These are phyloP conservation scores for Alosa alosa DNA, from an alignment of 2,113 vertebrate species.

Conservation along the genomic window DNA sequence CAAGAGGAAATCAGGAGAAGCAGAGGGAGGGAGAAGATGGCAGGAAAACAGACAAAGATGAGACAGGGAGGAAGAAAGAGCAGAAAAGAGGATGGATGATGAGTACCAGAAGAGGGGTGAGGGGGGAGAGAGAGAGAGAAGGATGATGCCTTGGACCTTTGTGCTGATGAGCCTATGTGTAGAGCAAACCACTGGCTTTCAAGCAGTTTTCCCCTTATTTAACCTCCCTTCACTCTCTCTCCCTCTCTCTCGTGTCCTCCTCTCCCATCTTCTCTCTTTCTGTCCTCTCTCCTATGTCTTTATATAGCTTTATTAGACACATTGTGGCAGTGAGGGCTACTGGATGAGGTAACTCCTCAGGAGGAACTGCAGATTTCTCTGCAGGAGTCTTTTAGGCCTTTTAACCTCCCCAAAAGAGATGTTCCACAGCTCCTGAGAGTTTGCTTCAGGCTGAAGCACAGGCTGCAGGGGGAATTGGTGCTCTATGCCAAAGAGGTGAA, in stretches of 20 bases:
- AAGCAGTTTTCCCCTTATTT: conserved; percentile 19
- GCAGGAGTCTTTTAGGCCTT: neutral
- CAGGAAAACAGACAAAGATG: neutral
- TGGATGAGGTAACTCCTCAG: conserved; percentile 43
- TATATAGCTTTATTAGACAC: conserved; percentile 10
- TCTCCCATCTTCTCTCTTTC: neutral
- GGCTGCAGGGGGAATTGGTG: neutral
- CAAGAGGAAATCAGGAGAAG: neutral
- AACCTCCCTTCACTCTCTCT: conserved; percentile 3
- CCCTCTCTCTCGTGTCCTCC: neutral
- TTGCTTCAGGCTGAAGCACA: neutral
- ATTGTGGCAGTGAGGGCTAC: conserved; percentile 34
- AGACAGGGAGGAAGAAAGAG: neutral
- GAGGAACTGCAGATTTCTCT: conserved; percentile 36
- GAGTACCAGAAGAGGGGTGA: conserved; percentile 30
- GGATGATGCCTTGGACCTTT: conserved; percentile 2
- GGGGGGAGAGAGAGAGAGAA: neutral
- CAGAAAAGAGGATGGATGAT: conserved; percentile 10
- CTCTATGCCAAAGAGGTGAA: neutral
- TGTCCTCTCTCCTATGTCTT: neutral
- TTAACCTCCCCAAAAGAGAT: conserved; percentile 35
- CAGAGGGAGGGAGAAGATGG: neutral
- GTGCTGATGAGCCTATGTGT: conserved; percentile 34
- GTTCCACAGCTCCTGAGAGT: conserved; percentile 22
- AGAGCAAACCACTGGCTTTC: conserved; percentile 16